Percentiles rank a stretch among this genome's conserved stretches.
Evolutionary conservation across 2,888 invertebrate species (phyloP).

Genomic region (Alentia gelatinosa): DNA sequence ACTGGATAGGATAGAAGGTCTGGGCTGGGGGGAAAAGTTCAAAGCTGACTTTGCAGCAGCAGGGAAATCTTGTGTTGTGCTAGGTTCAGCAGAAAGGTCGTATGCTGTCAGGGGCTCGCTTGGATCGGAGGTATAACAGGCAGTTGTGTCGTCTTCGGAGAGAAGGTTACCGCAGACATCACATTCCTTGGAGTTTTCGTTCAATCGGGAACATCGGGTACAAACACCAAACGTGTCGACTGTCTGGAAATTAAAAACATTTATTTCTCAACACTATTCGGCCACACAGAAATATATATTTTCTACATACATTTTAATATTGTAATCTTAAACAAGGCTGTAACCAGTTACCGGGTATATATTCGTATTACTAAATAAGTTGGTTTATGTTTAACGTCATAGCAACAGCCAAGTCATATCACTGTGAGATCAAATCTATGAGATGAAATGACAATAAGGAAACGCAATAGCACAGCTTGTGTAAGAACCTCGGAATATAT

Average conservation of each 20-base stretch:
- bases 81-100: neutral
- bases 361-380: no score
- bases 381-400: no score
- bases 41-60: neutral
- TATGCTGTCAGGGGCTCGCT: neutral
- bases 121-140: conserved; percentile 52
- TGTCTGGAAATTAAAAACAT: conserved; percentile 55
- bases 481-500: no score
- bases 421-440: no score
- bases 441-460: no score
- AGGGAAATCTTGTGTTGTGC: neutral
- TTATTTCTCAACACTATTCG: no score
- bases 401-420: no score
- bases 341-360: no score
- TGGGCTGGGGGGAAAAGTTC: conserved; percentile 53
- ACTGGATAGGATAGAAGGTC: neutral
- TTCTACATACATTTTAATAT: no score
- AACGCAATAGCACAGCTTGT: no score
- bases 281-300: no score
- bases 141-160: conserved; percentile 56
- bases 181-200: conserved; percentile 59
- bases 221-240: conserved; percentile 62
- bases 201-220: conserved; percentile 59
- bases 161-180: conserved; percentile 61
- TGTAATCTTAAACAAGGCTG: no score